Conservation (phyloP, 2,888 invertebrate genomes). For the Torymus tubicola region DNA sequence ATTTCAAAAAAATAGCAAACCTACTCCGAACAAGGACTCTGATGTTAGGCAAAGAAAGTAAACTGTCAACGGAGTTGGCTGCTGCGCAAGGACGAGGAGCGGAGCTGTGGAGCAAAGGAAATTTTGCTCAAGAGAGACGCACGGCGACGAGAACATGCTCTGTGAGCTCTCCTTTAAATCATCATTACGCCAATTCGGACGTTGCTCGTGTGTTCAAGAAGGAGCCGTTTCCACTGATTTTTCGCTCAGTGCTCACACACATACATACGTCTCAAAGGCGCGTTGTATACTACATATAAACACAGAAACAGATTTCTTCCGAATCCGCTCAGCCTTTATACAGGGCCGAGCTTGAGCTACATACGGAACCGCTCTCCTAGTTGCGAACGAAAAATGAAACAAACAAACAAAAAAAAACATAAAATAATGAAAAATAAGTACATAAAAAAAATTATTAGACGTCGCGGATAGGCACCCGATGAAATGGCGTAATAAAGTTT, state of each 20-base stretch:
- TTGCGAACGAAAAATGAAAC: slow-evolving; percentile 25
- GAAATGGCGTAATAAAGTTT: background rate
- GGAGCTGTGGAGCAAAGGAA: slow-evolving; percentile 46
- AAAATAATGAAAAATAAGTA: background rate
- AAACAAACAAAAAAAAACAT: background rate
- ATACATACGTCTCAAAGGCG: slow-evolving; percentile 17
- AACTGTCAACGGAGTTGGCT: slow-evolving; percentile 56
- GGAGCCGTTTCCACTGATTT: slow-evolving; percentile 10
- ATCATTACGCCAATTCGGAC: background rate
- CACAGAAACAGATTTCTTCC: slow-evolving; percentile 33
- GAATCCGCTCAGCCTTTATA: slow-evolving; percentile 22
- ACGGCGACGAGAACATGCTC: background rate
- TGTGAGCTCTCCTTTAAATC: slow-evolving; percentile 3
- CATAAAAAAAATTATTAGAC: slow-evolving; percentile 36
- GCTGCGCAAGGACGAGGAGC: slow-evolving; percentile 58
- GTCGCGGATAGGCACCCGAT: slow-evolving; percentile 34
- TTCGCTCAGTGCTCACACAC: slow-evolving; percentile 6
- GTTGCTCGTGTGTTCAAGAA: background rate
- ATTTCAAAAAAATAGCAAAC: slow-evolving; percentile 66
- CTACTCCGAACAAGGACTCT: slow-evolving; percentile 74
- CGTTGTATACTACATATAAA: background rate
- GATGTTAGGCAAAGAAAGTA: slow-evolving; percentile 75
- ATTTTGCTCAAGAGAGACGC: slow-evolving; percentile 5
- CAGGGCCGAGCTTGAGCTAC: background rate
- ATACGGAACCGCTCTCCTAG: slow-evolving; percentile 21